Base-by-base conservation (phyloP, 1,140 invertebrate species). In the Galendromus occidentalis region DNA sequence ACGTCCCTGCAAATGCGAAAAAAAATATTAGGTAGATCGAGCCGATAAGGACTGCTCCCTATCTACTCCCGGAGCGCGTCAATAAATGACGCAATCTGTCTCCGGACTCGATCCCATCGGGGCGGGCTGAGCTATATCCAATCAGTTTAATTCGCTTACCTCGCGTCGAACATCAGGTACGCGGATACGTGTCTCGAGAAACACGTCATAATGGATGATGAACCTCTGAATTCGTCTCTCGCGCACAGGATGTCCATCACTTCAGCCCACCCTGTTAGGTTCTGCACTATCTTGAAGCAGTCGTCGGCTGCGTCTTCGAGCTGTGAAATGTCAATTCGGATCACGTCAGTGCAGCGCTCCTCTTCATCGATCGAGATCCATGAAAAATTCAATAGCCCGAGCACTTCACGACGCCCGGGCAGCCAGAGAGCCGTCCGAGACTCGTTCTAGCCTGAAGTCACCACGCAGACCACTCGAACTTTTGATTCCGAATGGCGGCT, bases 81-180 rank as follows among this genome's bases (percentile, higher is more conserved):
- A n/a, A 12, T 44, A 12, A 44, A 12, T 44, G n/a, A n/a, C n/a
- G n/a, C n/a, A n/a, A n/a, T n/a, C n/a, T n/a, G n/a, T n/a, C n/a
- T n/a, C n/a, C n/a, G n/a, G n/a, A n/a, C n/a, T n/a, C n/a, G n/a
- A n/a, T n/a, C n/a, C n/a, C n/a, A n/a, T n/a, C n/a, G n/a, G n/a
- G n/a, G n/a, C n/a, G n/a, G n/a, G n/a, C 42, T 12, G 12, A n/a
- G n/a, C 42, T 12, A 44, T 18, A 44, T 44, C 18, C 42, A 47
- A 47, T 22, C 45, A 7, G 28, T 47, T 47, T 28, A 14, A 47
- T 59, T n/a, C 20, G 25, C 51, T 22, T 4, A 59, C 51, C 51
- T 59, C 14, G 51, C 51, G 33, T 59, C 51, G 51, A 59, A 59
- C 51, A 59, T 59, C 1, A 59, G 51, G 20, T 59, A 59, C 2